These are phyloP conservation scores for Cricetomys ansorgei DNA, from an alignment of 2,113 vertebrate species.

Conservation along the genomic window DNA sequence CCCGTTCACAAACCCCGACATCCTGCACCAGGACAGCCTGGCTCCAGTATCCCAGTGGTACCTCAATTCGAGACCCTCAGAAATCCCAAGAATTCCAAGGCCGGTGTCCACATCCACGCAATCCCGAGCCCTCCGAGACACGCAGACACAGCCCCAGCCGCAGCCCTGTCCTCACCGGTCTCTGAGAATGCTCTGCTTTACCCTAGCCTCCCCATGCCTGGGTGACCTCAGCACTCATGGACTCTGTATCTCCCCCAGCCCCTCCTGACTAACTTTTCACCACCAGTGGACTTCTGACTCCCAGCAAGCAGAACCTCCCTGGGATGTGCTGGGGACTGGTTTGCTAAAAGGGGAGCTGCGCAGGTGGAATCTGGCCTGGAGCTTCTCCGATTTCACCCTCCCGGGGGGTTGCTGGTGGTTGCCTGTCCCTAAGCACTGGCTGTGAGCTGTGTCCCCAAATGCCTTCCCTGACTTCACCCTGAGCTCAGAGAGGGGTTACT, in stretches of 20 bases:
- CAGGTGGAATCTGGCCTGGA: slow-evolving; percentile 9
- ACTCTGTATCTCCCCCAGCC: background rate
- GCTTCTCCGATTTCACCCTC: slow-evolving; percentile 46
- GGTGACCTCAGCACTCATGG: background rate
- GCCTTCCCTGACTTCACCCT: slow-evolving; percentile 53
- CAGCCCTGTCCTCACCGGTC: background rate
- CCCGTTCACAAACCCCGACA: background rate
- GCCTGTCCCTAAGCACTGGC: slow-evolving; percentile 30
- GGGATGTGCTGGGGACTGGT: background rate
- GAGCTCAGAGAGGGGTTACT: background rate
- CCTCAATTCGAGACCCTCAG: background rate
- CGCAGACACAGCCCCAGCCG: background rate
- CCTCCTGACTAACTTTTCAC: background rate
- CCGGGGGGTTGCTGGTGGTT: slow-evolving; percentile 31
- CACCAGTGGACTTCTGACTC: background rate
- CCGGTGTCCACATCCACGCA: background rate
- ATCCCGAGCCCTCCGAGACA: background rate
- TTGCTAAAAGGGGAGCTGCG: background rate
- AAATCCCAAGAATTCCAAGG: background rate
- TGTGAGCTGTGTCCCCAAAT: slow-evolving; percentile 27
- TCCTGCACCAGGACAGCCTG: background rate
- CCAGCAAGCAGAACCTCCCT: background rate
- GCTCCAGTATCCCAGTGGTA: background rate
- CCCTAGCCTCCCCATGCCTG: background rate
- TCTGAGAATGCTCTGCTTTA: background rate